Evolutionary conservation across 2,797 vertebrate species (phyloP), one percentile per base, ranked within the genome.

Genomic region (Aselliscus stoliczkanus): DNA sequence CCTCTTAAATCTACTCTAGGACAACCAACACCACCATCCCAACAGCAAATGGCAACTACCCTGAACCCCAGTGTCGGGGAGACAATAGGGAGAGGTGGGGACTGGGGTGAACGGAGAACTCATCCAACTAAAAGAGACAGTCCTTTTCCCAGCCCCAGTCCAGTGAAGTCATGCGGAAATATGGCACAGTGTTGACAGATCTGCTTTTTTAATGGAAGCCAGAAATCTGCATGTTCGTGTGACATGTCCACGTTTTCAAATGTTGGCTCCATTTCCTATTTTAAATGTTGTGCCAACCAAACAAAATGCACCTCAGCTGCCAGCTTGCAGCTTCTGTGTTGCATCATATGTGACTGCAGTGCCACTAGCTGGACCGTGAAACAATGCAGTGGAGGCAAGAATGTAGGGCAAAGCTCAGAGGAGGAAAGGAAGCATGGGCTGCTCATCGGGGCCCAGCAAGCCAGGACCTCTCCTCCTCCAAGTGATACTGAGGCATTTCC

Each of bases 281-380:
- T 88, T n/a, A 60, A 96, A 84, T 20, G 15, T 34, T 69, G 83
- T 69, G 54, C 54, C 96, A 88, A 95, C 82, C 86, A 91, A 90
- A 91, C 64, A 80, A 47, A 93, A 70, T 1, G 21, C 83, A 44
- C 52, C 44, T 79, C 56, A 67, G 85, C 65, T 47, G 85, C 80
- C 44, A 29, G 80, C 11, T 2, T 39, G 69, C 54, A 42, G 47
- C 34, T 47, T 81, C 31, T 54, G 29, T 1, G 60, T 69, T n/a
- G 27, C 29, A 17, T 77, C 39, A 27, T 31, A 62, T 0, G 2
- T 73, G 4, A 12, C 73, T 23, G 58, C 37, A 29, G 8, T 3
- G 67, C 23, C 82, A 73, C 77, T 7, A 7, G 75, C 37, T 1
- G 15, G 27, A 52, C 27, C 37, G 4, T 0, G 76, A 64, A 31